A percentile compares a stretch with the other conserved stretches of the same genome.
Evolutionary conservation across 2,113 vertebrate genomes (phyloP).

Genomic region (Brachyhypopomus occidentalis): DNA sequence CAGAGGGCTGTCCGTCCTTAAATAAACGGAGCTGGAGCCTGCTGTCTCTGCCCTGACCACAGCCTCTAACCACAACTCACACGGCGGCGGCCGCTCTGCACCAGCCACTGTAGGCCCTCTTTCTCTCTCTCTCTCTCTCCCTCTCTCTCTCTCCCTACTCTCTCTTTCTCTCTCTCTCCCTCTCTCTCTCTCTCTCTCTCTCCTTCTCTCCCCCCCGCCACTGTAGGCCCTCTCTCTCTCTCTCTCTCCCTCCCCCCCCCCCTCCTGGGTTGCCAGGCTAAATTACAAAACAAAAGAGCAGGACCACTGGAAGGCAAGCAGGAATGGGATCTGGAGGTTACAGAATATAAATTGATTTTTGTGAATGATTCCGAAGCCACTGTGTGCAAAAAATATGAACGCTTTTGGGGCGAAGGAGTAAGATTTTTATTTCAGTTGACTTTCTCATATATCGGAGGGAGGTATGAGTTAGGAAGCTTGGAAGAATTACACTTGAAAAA

Average conservation of each 20-base stretch:
- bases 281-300: slow-evolving; percentile 45
- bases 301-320: slow-evolving; percentile 16
- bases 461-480: too few relatives aligned
- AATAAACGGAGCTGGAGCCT: slow-evolving; percentile 49
- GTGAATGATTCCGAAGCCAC: background rate
- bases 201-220: too few relatives aligned
- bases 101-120: slow-evolving; percentile 12
- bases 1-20: slow-evolving; percentile 49
- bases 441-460: background rate
- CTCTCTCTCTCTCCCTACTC: slow-evolving; percentile 1
- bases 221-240: too few relatives aligned
- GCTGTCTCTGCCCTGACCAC: slow-evolving; percentile 50
- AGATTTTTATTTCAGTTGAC: background rate
- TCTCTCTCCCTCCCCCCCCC: background rate
- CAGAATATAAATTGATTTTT: background rate
- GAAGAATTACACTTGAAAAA: too few relatives aligned
- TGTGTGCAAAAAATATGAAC: background rate
- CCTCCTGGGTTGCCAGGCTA: slow-evolving; percentile 11
- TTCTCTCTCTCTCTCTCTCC: background rate
- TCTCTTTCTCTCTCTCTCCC: background rate
- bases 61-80: slow-evolving; percentile 46
- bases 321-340: background rate
- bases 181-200: background rate
- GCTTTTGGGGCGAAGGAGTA: slow-evolving; percentile 4
- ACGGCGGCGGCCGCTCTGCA: slow-evolving; percentile 23